Evolutionary conservation across 2,888 invertebrate genomes (phyloP).

Genomic region (Caenorhabditis sp.): DNA sequence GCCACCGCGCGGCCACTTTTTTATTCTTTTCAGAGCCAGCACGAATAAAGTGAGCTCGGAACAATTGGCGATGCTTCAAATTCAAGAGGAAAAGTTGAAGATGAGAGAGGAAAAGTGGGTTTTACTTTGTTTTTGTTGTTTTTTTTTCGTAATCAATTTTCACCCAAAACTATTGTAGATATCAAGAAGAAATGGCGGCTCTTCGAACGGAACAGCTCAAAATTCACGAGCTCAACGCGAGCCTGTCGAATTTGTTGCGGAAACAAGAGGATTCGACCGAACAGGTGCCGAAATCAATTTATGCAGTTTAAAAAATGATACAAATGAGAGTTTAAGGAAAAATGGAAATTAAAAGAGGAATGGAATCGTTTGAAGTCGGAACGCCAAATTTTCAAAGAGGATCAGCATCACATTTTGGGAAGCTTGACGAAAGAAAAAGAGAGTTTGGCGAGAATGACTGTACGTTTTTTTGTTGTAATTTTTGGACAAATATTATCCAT

Average conservation of each 20-base stretch:
- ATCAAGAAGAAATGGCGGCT: slow-evolving; percentile 42
- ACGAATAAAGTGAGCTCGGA: slow-evolving; percentile 45
- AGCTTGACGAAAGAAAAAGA: slow-evolving; percentile 53
- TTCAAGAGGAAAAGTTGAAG: slow-evolving; percentile 58
- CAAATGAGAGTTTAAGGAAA: slow-evolving; percentile 58
- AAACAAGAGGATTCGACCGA: slow-evolving; percentile 63
- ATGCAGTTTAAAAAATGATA: background rate
- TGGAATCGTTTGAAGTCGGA: slow-evolving; percentile 63
- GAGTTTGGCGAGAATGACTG: slow-evolving; percentile 11
- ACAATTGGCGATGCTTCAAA: slow-evolving; percentile 36
- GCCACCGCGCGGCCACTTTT: background rate
- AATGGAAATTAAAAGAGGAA: slow-evolving; percentile 65
- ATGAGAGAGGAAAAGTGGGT: slow-evolving; percentile 58
- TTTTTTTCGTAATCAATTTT: background rate
- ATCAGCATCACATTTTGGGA: slow-evolving; percentile 63
- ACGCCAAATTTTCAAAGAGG: slow-evolving; percentile 62
- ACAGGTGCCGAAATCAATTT: slow-evolving; percentile 28
- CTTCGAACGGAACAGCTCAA: slow-evolving; percentile 66
- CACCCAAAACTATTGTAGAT: slow-evolving; percentile 24
- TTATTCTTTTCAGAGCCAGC: slow-evolving; percentile 31
- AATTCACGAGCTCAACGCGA: slow-evolving; percentile 67
- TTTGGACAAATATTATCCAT: background rate
- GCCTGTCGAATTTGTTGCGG: slow-evolving; percentile 61
- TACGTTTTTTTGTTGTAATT: slow-evolving; percentile 2
- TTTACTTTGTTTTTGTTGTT: background rate